Base-by-base conservation (phyloP, 2,888 invertebrate genomes). In the Cephus sareptanus region DNA sequence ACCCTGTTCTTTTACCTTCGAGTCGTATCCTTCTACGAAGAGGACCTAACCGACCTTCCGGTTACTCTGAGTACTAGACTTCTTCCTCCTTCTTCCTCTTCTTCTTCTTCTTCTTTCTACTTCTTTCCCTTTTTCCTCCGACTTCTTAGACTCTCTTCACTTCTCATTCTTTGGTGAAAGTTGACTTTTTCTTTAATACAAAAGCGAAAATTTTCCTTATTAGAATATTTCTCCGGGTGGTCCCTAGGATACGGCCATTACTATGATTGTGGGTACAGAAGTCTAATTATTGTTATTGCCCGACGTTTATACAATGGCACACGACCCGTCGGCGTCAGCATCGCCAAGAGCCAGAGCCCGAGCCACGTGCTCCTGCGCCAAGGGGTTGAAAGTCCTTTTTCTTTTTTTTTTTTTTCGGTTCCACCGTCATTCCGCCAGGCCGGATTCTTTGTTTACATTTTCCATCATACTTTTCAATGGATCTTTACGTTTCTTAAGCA, bases 181-280 rank as follows among this genome's bases (percentile, higher is more conserved):
- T 56, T 23, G 0, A 56, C 23, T 56, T 88, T 88, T 89, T 89
- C 89, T 89, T 89, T 88, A 89, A 89, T 88, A 89, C 88, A 88
- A 89, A 89, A 90, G 90, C 88, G 88, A 89, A 89, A 89, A 90
- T 90, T 89, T 89, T 89, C 88, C 89, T 89, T 90, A 90, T 90
- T 90, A 90, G 88, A 89, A 89, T 89, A 89, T 89, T 89, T 88
- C 88, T 85, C 2, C 56, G 56, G 56, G 56, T 56, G 23, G 56
- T 56, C 56, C 56, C 56, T 56, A 56, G 56, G 23, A 56, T 9
- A 56, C 86, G 83, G 85, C 89, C 88, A 88, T 89, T 89, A 88
- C 87, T 88, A 86, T 88, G 88, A 89, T 88, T 89, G 87, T 88
- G 84, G 85, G 86, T 86, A 80, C 86, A 83, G 85, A 84, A 85